phyloP scores from a whole-genome alignment of 2,888 invertebrate species.

The Galeruca laticollis region DNA sequence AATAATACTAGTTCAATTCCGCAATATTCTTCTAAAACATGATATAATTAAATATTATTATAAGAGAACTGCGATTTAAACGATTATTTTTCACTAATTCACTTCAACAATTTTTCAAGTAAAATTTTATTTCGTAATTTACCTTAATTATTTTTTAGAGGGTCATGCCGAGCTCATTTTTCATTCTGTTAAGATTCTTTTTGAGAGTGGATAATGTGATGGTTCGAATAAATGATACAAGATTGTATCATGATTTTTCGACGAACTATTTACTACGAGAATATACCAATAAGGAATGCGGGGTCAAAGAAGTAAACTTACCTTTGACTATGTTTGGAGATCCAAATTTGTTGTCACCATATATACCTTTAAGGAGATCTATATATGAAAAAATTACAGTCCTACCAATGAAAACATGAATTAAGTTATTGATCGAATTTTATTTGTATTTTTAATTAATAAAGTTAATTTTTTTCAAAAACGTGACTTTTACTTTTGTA shows the following conservation, averaged over 20 bases:
- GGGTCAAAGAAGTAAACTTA: slow-evolving; percentile 76
- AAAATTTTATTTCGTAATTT: not conserved
- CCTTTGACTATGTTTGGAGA: slow-evolving; percentile 74
- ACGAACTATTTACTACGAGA: slow-evolving; percentile 86
- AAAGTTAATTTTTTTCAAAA: too few species aligned
- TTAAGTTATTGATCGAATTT: not conserved
- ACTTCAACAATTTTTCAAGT: too few species aligned
- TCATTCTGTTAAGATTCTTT: slow-evolving; percentile 90
- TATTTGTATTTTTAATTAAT: too few species aligned
- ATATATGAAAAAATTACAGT: slow-evolving; percentile 64
- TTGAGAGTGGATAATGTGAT: slow-evolving; percentile 94
- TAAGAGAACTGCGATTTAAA: too few species aligned
- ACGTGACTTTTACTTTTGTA: too few species aligned
- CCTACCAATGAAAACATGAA: slow-evolving; percentile 7
- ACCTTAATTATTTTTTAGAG: slow-evolving; percentile 73
- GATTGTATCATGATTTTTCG: slow-evolving; percentile 83
- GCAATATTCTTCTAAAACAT: too few species aligned
- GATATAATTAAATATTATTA: too few species aligned
- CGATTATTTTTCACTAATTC: too few species aligned
- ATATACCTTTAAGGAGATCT: slow-evolving; percentile 71
- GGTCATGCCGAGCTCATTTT: slow-evolving; percentile 96
- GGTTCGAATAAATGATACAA: slow-evolving; percentile 88
- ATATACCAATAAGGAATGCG: slow-evolving; percentile 83
- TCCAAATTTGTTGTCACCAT: slow-evolving; percentile 76
- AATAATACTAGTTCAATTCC: too few species aligned